Evolutionary conservation across 2,113 vertebrate species (phyloP).

Genomic region (Dromas ardeola): DNA sequence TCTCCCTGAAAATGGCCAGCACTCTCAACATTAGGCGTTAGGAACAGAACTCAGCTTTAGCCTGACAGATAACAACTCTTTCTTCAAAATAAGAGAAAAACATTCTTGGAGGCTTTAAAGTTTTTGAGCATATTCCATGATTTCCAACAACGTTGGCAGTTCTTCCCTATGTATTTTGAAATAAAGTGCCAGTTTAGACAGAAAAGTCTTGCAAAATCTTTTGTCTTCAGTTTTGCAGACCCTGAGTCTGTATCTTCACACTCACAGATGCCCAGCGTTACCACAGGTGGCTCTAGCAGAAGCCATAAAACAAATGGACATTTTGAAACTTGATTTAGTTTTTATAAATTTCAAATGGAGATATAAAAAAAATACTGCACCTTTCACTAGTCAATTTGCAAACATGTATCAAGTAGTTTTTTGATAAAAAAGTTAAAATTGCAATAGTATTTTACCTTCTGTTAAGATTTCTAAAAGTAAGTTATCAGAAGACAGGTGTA

Average conservation of each 20-base stretch:
- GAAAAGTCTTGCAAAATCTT: background rate
- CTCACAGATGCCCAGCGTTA: background rate
- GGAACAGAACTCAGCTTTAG: background rate
- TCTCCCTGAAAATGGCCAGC: background rate
- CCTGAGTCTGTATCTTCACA: background rate
- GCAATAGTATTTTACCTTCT: background rate
- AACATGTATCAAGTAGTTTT: background rate
- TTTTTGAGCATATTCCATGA: background rate
- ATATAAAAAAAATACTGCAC: background rate
- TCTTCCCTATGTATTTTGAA: background rate
- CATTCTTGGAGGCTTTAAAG: background rate
- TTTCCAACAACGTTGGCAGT: background rate
- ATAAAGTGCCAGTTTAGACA: background rate
- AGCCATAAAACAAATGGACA: background rate
- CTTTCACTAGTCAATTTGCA: background rate
- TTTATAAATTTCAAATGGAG: background rate
- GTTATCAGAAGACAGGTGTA: background rate
- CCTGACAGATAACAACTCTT: background rate
- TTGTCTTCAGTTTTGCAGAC: background rate
- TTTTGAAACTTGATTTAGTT: background rate
- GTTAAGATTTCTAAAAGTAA: background rate
- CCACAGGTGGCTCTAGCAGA: background rate
- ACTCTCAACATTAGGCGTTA: background rate
- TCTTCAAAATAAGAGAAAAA: constrained; percentile 13
- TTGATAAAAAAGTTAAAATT: background rate